Evolutionary conservation across 2,113 vertebrate species (phyloP).

Genomic region (Erythrocercus mccallii): DNA sequence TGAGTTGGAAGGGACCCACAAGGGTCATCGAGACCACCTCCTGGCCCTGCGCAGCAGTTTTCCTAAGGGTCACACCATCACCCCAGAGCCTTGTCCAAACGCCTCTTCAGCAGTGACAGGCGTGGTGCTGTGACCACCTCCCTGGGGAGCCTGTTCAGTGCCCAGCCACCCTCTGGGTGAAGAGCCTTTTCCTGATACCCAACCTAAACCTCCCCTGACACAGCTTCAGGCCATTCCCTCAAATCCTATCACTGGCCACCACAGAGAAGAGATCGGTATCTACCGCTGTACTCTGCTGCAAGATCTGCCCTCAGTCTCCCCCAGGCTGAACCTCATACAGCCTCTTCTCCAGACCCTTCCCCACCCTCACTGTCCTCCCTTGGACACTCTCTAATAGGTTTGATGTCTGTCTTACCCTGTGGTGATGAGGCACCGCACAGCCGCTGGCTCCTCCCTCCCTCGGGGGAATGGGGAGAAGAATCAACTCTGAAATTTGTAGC

Average conservation of each 20-base stretch:
- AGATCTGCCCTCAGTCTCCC: too few species aligned
- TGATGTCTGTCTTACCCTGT: neutral
- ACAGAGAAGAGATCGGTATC: neutral
- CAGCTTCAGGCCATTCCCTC: neutral
- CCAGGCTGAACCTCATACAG: neutral
- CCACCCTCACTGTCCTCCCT: neutral
- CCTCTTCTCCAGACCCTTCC: neutral
- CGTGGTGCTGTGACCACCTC: neutral
- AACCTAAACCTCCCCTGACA: neutral
- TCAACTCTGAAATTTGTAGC: neutral
- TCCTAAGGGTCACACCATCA: neutral
- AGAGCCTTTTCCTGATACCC: neutral
- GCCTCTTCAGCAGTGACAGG: neutral
- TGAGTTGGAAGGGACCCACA: neutral
- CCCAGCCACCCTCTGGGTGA: neutral
- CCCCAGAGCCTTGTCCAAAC: neutral
- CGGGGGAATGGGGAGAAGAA: neutral
- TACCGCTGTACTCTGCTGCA: neutral
- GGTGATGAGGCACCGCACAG: neutral
- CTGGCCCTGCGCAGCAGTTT: neutral
- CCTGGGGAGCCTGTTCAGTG: neutral
- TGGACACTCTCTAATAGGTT: neutral
- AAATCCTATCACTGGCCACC: neutral
- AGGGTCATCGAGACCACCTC: neutral
- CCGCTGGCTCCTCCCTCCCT: neutral